Evolutionary conservation across 92 coral and sea anemone species (phyloP).

Genomic region (Siderastrea siderea): DNA sequence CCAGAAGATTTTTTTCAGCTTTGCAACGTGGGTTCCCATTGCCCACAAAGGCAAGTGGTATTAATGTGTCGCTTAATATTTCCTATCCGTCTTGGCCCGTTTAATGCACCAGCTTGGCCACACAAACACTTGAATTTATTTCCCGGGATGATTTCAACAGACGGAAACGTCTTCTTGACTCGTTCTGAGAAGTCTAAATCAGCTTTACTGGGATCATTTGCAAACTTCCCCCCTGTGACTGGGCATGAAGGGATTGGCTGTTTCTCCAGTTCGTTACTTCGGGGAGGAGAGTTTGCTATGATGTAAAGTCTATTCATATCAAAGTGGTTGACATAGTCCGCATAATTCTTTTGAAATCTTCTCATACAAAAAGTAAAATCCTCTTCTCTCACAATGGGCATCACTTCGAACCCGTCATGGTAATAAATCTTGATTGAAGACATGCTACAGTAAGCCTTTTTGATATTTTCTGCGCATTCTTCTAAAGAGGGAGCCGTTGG

Average conservation of each 20-base stretch:
- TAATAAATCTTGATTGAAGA: not conserved
- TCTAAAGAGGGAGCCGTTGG: not conserved
- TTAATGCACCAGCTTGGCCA: not conserved
- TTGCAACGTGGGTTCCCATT: slow-evolving; percentile 19
- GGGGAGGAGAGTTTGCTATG: no score
- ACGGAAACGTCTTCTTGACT: not conserved
- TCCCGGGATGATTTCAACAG: not conserved
- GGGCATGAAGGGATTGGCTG: no score
- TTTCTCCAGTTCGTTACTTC: no score
- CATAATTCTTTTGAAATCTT: no score
- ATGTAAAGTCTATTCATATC: no score
- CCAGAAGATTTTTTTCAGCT: slow-evolving; percentile 1
- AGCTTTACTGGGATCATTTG: no score
- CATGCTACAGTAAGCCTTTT: not conserved
- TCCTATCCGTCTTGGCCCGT: slow-evolving; percentile 12
- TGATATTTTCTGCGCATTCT: not conserved
- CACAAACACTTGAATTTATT: not conserved
- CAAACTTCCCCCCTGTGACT: no score
- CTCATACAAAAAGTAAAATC: no score
- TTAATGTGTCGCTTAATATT: slow-evolving; percentile 28
- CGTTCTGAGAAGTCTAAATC: no score
- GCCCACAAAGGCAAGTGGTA: slow-evolving; percentile 22
- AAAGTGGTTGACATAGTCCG: no score
- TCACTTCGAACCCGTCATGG: slow-evolving; percentile 25
- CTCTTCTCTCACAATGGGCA: not conserved